phyloP scores from a whole-genome alignment of 2,888 invertebrate genomes.

The Mylabris sibirica region DNA sequence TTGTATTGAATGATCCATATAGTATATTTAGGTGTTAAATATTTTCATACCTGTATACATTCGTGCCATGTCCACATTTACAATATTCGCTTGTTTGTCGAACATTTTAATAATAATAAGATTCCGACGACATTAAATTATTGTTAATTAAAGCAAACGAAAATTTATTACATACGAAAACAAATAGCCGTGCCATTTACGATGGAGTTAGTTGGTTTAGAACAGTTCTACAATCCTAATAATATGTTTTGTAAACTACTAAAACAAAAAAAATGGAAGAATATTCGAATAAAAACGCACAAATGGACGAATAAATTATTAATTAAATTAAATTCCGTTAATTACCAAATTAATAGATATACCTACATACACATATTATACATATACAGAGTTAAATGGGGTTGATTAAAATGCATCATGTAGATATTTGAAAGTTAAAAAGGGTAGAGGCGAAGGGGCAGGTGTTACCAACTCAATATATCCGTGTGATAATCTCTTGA shows the following conservation, averaged over 20 bases:
- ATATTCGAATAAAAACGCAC: background rate
- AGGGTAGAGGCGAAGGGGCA: slow-evolving; percentile 19
- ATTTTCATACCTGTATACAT: background rate
- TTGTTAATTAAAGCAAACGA: slow-evolving; percentile 24
- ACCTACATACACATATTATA: too few relatives aligned
- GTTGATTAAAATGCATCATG: slow-evolving; percentile 6
- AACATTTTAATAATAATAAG: slow-evolving; percentile 5
- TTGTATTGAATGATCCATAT: background rate
- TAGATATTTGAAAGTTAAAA: background rate
- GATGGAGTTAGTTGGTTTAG: slow-evolving; percentile 15
- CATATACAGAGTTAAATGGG: background rate
- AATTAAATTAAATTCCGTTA: background rate
- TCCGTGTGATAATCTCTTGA: slow-evolving; percentile 31
- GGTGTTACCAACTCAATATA: slow-evolving; percentile 30
- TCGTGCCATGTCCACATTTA: background rate
- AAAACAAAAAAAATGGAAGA: background rate
- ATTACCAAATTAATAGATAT: background rate
- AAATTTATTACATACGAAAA: slow-evolving; percentile 26
- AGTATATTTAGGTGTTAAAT: background rate
- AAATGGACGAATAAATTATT: slow-evolving; percentile 1
- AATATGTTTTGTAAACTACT: background rate
- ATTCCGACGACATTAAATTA: slow-evolving; percentile 19
- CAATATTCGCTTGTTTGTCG: background rate
- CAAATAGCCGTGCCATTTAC: slow-evolving; percentile 24
- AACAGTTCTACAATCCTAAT: background rate